These are phyloP conservation scores for Montipora capricornis DNA, from an alignment of 64 coral and sea anemone genomes.

Conservation along the genomic window DNA sequence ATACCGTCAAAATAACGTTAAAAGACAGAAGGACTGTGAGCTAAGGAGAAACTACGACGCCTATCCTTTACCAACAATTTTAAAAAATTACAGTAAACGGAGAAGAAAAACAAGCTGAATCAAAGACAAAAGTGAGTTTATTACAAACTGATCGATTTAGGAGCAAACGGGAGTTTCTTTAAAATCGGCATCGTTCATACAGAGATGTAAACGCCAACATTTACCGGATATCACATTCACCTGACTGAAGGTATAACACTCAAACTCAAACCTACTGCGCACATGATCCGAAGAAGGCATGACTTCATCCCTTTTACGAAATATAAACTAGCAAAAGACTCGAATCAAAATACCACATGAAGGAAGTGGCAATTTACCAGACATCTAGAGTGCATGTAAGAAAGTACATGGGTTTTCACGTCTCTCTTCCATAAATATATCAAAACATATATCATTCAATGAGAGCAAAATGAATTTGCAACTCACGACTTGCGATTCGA, in stretches of 20 bases:
- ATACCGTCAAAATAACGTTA: no score
- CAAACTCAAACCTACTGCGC: conserved; percentile 8
- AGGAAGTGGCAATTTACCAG: neutral
- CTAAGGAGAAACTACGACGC: neutral
- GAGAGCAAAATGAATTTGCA: neutral
- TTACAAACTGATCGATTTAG: neutral
- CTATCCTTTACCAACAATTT: no score
- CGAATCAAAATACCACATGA: neutral
- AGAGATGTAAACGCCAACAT: no score
- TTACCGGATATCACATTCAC: no score
- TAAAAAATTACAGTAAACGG: neutral
- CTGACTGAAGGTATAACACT: no score
- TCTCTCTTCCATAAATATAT: neutral
- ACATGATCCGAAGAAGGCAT: neutral
- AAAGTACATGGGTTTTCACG: neutral
- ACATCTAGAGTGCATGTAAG: neutral
- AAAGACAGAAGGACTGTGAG: no score
- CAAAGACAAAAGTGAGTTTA: neutral
- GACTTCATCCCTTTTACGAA: conserved; percentile 21
- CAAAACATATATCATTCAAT: neutral
- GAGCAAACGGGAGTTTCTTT: no score
- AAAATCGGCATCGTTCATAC: no score
- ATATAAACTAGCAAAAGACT: neutral
- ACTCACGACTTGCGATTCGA: neutral
- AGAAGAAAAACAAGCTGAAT: neutral